phyloP scores from a whole-genome alignment of 2,888 invertebrate species.

The Cheilosia vernalis region DNA sequence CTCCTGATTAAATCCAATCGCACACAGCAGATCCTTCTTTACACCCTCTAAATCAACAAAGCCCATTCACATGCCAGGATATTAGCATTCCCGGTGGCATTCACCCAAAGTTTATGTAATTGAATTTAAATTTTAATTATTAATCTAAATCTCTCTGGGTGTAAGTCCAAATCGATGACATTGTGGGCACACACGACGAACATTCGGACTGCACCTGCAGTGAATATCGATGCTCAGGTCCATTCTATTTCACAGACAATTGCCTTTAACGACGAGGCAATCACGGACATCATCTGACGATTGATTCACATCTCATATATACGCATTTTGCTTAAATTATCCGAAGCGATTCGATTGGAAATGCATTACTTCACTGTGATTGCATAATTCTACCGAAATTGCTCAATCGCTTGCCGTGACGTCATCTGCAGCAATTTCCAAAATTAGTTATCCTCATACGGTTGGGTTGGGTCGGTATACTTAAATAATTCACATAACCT shows the following conservation, averaged over 20 bases:
- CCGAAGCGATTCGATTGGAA: slow-evolving; percentile 23
- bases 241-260: slow-evolving; percentile 55
- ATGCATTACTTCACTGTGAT: slow-evolving; percentile 40
- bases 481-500: slow-evolving; percentile 42
- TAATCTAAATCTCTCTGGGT: not conserved
- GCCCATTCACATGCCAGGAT: too few relatives aligned
- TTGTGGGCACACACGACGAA: not conserved
- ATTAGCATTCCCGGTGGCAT: too few relatives aligned
- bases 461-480: not conserved
- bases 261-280: slow-evolving; percentile 44
- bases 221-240: not conserved
- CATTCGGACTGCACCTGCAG: not conserved
- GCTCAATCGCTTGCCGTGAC: slow-evolving; percentile 43
- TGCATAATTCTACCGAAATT: slow-evolving; percentile 33
- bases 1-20: too few relatives aligned
- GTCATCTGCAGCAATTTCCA: slow-evolving; percentile 57
- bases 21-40: too few relatives aligned
- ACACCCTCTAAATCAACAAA: too few relatives aligned
- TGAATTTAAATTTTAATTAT: slow-evolving; percentile 8
- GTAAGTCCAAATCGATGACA: not conserved
- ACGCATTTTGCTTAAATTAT: slow-evolving; percentile 20
- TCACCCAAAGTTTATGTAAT: slow-evolving; percentile 12
- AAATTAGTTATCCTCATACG: slow-evolving; percentile 54
- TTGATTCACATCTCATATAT: too few relatives aligned
- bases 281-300: slow-evolving; percentile 3